These are phyloP conservation scores for Conomelus anceps DNA, from an alignment of 2,888 invertebrate species.

Conservation along the genomic window DNA sequence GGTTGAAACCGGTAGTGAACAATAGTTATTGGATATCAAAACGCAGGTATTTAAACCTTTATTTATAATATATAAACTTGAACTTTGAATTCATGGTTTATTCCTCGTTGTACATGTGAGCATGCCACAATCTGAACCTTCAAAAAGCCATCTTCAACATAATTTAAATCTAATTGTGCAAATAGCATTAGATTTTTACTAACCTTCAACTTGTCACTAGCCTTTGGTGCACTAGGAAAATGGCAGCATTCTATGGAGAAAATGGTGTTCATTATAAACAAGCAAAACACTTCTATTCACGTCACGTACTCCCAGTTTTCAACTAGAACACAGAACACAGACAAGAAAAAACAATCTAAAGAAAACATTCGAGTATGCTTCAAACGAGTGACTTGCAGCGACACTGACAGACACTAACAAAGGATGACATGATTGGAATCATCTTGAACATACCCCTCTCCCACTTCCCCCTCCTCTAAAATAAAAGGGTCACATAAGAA, in stretches of 20 bases:
- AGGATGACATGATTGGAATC: neutral
- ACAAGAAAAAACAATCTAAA: neutral
- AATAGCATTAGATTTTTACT: neutral
- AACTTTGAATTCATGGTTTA: too few relatives aligned
- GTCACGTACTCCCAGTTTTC: neutral
- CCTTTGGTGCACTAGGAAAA: neutral
- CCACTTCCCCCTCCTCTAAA: neutral
- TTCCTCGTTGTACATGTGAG: too few relatives aligned
- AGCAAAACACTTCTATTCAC: neutral
- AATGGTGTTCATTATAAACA: neutral
- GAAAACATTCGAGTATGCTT: too few relatives aligned
- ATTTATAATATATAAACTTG: too few relatives aligned
- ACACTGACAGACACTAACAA: neutral
- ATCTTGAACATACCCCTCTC: neutral
- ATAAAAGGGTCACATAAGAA: neutral
- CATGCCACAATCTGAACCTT: too few relatives aligned
- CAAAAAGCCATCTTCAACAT: neutral
- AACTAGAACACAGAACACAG: neutral
- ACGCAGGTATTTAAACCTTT: too few relatives aligned
- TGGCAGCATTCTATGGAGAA: neutral
- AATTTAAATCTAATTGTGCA: neutral
- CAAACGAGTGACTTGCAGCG: neutral
- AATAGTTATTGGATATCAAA: too few relatives aligned
- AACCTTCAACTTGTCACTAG: neutral
- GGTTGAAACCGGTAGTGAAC: too few relatives aligned